These are phyloP conservation scores for Ryuthela nishihirai DNA, from an alignment of 2,888 invertebrate genomes.

Conservation along the genomic window DNA sequence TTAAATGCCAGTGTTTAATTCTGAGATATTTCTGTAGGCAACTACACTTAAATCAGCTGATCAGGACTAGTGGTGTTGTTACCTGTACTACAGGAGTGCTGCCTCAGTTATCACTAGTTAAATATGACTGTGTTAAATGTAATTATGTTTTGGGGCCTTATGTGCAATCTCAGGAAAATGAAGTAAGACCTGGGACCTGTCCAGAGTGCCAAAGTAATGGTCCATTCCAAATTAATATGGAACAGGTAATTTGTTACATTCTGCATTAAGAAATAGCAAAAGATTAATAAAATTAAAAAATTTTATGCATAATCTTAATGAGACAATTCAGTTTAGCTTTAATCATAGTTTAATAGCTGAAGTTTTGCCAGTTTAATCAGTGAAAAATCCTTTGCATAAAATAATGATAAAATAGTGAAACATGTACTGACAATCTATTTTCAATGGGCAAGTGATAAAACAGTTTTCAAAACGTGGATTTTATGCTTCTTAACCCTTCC, in stretches of 20 bases:
- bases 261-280: too few species aligned
- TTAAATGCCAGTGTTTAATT: background rate
- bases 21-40: conserved; percentile 48
- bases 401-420: too few species aligned
- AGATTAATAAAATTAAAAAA: too few species aligned
- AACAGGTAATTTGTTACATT: conserved; percentile 57
- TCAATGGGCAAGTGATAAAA: too few species aligned
- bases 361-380: too few species aligned
- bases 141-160: conserved; percentile 94
- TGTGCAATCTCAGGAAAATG: conserved; percentile 85
- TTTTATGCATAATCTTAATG: too few species aligned
- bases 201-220: conserved; percentile 96
- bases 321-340: too few species aligned
- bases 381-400: too few species aligned
- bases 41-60: conserved; percentile 80
- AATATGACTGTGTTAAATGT: conserved; percentile 96
- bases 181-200: conserved; percentile 94
- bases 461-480: background rate
- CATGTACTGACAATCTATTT: too few species aligned
- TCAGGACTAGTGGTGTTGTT: conserved; percentile 90
- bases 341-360: too few species aligned
- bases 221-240: conserved; percentile 98
- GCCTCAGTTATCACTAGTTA: conserved; percentile 91
- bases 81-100: conserved; percentile 92
- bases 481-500: background rate